Base-by-base conservation (phyloP, 2,113 vertebrate genomes). In the Myotis davidii region DNA sequence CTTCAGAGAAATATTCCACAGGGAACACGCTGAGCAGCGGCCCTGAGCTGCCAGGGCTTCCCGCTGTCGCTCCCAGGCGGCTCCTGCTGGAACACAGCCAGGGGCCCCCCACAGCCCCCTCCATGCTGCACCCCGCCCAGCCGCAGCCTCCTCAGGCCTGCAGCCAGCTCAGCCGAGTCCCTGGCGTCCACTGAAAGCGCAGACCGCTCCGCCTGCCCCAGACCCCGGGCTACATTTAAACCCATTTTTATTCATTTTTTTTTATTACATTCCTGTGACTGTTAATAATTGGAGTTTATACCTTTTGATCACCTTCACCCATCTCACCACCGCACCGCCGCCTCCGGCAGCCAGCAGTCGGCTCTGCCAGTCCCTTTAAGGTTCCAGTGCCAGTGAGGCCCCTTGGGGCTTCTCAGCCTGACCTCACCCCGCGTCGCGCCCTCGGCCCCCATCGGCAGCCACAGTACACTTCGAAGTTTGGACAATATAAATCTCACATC, bases 161-260 rank as follows among this genome's bases (percentile, higher is more conserved):
- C 2, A 25, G 50, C 17, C 14, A 13, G 6, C 3, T 0, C 23
- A 1, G 23, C 2, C 0, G 61, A 23, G 2, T 13, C n/a, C 29
- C n/a, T 74, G 1, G 9, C 6, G 3, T n/a, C 18, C 37, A 20
- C 4, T 8, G 3, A 25, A 37, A 52, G 32, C 16, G 32, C 67
- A 67, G 67, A 8, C 4, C 23, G 23, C 69, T 4, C 20, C 16
- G 56, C 73, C 73, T n/a, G 67, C 48, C 48, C 85, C 1, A 0
- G 48, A 65, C n/a, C 14, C 6, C 29, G 25, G 17, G 11, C 74
- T 67, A 42, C 17, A 50, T 17, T 48, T 89, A 59, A 18, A 25
- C 54, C 48, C 73, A 37, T 14, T 76, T 56, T 56, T 81, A 69
- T 52, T 59, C 18, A 9, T 17, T 32, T 42, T 10, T n/a, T 21